Conservation (phyloP, 2,888 invertebrate species). For the Chromoteleia sp. region DNA sequence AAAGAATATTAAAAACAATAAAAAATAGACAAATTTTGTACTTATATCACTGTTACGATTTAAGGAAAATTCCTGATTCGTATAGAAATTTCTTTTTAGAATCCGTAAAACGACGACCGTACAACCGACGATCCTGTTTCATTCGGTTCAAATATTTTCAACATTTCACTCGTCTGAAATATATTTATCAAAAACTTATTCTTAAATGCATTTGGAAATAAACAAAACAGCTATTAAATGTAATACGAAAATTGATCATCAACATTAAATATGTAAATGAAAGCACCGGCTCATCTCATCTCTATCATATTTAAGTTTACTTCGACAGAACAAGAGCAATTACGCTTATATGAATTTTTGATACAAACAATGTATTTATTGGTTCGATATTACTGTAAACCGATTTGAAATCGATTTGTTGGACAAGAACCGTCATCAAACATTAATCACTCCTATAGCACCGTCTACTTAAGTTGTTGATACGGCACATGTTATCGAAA, state of each 20-base stretch:
- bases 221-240: background rate
- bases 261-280: conserved; percentile 17
- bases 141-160: background rate
- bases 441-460: background rate
- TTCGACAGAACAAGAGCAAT: conserved; percentile 4
- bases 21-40: background rate
- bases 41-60: background rate
- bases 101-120: background rate
- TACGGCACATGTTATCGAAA: background rate
- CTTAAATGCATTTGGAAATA: conserved; percentile 3
- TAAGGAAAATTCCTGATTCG: background rate
- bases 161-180: background rate
- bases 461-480: conserved; percentile 11
- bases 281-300: background rate
- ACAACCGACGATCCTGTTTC: background rate
- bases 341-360: conserved; percentile 16
- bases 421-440: background rate
- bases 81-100: background rate
- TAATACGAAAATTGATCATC: conserved; percentile 11
- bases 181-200: background rate
- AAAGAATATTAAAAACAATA: background rate
- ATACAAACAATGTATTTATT: conserved; percentile 22
- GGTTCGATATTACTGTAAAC: conserved; percentile 6
- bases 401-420: background rate
- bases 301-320: conserved; percentile 4